A percentile compares a stretch with the other conserved stretches of the same genome.
Evolutionary conservation across 2,888 invertebrate genomes (phyloP).

Genomic region (Pheosia tremula): DNA sequence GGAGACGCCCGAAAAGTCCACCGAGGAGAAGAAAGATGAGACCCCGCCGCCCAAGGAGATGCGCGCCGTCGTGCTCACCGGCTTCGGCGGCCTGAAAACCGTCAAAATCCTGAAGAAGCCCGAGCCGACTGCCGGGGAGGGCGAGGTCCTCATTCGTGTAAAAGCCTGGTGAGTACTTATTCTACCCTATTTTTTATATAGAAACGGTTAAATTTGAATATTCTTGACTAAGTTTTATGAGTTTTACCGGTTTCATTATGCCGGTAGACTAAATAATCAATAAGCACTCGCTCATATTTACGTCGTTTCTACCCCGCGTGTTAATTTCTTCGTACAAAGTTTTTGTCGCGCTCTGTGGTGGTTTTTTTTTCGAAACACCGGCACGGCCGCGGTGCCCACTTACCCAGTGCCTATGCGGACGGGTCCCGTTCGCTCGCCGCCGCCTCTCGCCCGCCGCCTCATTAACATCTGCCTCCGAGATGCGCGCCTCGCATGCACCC

Average conservation of each 20-base stretch:
- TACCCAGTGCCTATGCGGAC: slow-evolving; percentile 31
- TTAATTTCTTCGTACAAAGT: slow-evolving; percentile 16
- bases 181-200: slow-evolving; percentile 18
- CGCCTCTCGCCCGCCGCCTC: slow-evolving; percentile 50
- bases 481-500: slow-evolving; percentile 51
- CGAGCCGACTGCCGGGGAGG: slow-evolving; percentile 88
- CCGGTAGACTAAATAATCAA: slow-evolving; percentile 1
- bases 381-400: slow-evolving; percentile 40
- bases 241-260: not conserved
- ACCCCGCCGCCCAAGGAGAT: slow-evolving; percentile 90
- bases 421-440: slow-evolving; percentile 44
- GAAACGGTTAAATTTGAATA: slow-evolving; percentile 12
- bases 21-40: slow-evolving; percentile 82
- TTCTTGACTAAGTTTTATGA: not conserved
- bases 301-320: slow-evolving; percentile 12
- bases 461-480: slow-evolving; percentile 72
- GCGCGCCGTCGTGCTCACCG: slow-evolving; percentile 92
- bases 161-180: slow-evolving; percentile 91
- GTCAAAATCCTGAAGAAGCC: slow-evolving; percentile 93
- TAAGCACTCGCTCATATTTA: not conserved
- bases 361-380: slow-evolving; percentile 19
- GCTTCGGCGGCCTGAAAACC: slow-evolving; percentile 94
- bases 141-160: slow-evolving; percentile 92
- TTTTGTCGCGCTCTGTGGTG: not conserved
- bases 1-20: slow-evolving; percentile 81